Conservation (phyloP, 2,113 vertebrate genomes). For the Bostrychus sinensis region DNA sequence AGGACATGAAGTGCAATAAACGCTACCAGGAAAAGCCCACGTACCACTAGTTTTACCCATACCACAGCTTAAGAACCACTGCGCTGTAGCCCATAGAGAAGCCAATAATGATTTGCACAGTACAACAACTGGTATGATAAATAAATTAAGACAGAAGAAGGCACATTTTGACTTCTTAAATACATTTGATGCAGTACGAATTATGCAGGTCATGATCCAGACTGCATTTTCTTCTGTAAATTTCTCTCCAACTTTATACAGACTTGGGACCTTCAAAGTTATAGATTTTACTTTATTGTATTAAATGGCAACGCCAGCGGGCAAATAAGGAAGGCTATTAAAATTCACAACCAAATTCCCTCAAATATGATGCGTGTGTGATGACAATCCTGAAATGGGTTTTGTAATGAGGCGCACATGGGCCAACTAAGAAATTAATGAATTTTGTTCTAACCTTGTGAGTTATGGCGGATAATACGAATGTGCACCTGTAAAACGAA, state of each 20-base stretch:
- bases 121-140: not conserved
- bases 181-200: conserved; percentile 7
- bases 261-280: conserved; percentile 30
- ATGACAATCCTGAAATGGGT: conserved; percentile 3
- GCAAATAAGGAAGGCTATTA: conserved; percentile 34
- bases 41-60: no score
- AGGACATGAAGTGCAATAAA: not conserved
- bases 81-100: no score
- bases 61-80: no score
- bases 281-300: conserved; percentile 29
- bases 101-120: no score
- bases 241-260: conserved; percentile 15
- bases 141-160: not conserved
- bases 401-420: conserved; percentile 4
- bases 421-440: not conserved
- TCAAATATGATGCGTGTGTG: conserved; percentile 2
- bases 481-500: not conserved
- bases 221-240: conserved; percentile 30
- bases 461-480: not conserved
- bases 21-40: conserved; percentile 2
- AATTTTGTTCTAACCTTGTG: not conserved
- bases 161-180: conserved; percentile 13
- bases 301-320: conserved; percentile 62
- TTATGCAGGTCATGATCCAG: conserved; percentile 16
- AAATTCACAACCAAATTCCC: conserved; percentile 15